A percentile compares a stretch with the other conserved stretches of the same genome.
These are phyloP conservation scores for Fabriciana adippe DNA, from an alignment of 2,888 invertebrate species.

Conservation along the genomic window DNA sequence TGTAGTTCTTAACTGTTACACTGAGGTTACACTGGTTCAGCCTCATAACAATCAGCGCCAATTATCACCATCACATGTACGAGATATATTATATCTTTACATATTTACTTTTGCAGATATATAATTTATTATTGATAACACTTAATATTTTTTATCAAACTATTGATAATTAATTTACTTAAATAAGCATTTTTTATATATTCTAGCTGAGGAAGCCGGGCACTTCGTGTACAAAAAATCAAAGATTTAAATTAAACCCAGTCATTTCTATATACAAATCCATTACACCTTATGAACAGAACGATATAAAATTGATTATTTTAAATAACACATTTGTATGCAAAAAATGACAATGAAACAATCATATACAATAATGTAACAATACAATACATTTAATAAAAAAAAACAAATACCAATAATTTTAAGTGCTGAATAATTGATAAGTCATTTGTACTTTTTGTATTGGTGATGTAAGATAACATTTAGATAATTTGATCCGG, in stretches of 20 bases:
- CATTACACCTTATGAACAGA: background rate
- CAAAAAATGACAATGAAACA: constrained; percentile 3
- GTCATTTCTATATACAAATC: too few species aligned
- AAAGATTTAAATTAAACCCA: too few species aligned
- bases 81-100: too few species aligned
- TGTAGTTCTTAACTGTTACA: constrained; percentile 62
- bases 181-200: too few species aligned
- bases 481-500: constrained; percentile 20
- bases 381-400: constrained; percentile 12
- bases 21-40: constrained; percentile 66
- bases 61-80: constrained; percentile 1
- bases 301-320: background rate
- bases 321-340: background rate
- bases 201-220: background rate
- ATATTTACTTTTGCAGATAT: too few species aligned
- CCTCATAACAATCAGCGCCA: constrained; percentile 19
- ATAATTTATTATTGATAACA: too few species aligned
- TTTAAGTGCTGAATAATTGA: constrained; percentile 16
- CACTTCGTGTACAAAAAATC: background rate
- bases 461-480: constrained; percentile 20
- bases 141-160: too few species aligned
- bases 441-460: constrained; percentile 17
- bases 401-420: constrained; percentile 15
- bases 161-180: too few species aligned
- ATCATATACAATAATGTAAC: background rate